Percentiles rank a stretch among this genome's conserved stretches.
Evolutionary conservation across 2,797 vertebrate species (phyloP).

Genomic region (Catostomus latipinnis): DNA sequence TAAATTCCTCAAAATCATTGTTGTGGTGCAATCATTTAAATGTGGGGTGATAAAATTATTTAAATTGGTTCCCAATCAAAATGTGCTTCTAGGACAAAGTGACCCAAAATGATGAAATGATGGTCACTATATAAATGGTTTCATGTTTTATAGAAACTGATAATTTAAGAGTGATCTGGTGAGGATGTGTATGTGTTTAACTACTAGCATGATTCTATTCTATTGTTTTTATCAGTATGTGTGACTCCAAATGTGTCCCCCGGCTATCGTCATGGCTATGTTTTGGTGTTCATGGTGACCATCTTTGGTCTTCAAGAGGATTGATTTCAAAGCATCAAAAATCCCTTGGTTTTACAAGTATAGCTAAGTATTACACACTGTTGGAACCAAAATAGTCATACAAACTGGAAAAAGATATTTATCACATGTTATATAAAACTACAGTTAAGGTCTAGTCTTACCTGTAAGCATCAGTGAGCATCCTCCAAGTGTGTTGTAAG

Average conservation of each 20-base stretch:
- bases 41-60: too few relatives aligned
- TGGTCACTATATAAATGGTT: too few relatives aligned
- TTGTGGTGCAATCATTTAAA: too few relatives aligned
- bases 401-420: background rate
- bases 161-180: too few relatives aligned
- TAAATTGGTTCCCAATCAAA: too few relatives aligned
- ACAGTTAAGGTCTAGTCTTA: background rate
- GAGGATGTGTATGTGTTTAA: background rate
- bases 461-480: background rate
- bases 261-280: constrained; percentile 33
- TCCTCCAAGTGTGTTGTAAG: background rate
- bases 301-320: constrained; percentile 22
- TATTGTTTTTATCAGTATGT: constrained; percentile 27
- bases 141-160: too few relatives aligned
- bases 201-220: background rate
- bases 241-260: constrained; percentile 13
- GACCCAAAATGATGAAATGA: too few relatives aligned
- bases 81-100: too few relatives aligned
- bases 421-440: background rate
- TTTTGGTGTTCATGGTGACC: constrained; percentile 39
- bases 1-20: too few relatives aligned
- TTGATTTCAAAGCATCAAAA: constrained; percentile 10
- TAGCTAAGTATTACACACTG: background rate
- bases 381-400: background rate
- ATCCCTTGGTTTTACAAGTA: background rate